Conservation (phyloP, 2,113 vertebrate genomes). For the Eptesicus fuscus region DNA sequence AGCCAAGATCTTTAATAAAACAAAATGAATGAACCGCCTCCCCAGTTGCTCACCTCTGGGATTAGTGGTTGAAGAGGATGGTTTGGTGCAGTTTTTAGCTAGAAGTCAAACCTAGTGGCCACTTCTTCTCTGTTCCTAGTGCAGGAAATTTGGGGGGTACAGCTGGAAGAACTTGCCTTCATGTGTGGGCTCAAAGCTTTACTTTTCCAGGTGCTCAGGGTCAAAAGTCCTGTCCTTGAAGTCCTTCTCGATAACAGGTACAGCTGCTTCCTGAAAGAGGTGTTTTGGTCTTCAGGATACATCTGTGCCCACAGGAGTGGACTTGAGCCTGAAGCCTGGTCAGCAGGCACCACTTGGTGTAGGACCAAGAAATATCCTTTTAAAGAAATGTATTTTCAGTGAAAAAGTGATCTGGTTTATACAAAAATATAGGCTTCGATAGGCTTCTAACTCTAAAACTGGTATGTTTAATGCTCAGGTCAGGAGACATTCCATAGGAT, state of each 20-base stretch:
- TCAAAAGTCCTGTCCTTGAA: conserved; percentile 82
- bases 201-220: conserved; percentile 84
- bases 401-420: not conserved
- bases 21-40: not conserved
- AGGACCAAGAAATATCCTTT: conserved; percentile 81
- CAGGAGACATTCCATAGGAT: not conserved
- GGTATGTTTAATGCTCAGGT: not conserved
- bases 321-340: conserved; percentile 86
- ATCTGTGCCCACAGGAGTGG: conserved; percentile 80
- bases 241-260: conserved; percentile 86
- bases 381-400: not conserved
- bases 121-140: conserved; percentile 16
- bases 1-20: not conserved
- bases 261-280: conserved; percentile 85
- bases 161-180: conserved; percentile 90
- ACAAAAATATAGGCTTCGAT: not conserved
- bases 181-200: conserved; percentile 89
- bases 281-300: conserved; percentile 79
- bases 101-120: not conserved
- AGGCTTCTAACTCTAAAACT: not conserved
- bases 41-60: not conserved
- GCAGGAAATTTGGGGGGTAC: conserved; percentile 90
- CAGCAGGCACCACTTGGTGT: conserved; percentile 86
- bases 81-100: not conserved
- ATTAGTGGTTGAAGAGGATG: not conserved